phyloP scores from a whole-genome alignment of 2,113 vertebrate genomes.

The Euleptes europaea region DNA sequence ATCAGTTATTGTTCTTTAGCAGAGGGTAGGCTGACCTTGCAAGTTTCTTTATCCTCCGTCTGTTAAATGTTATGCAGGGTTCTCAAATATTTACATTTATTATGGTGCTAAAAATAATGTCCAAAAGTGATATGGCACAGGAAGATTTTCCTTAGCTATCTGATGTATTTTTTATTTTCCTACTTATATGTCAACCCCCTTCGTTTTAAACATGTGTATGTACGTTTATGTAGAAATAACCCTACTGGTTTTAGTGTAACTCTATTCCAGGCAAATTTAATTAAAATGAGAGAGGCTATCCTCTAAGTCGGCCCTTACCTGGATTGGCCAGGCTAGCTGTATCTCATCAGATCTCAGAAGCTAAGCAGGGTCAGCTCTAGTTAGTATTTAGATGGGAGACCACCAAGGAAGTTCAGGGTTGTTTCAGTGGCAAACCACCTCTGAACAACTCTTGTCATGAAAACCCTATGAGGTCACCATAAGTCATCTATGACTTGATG shows the following conservation, averaged over 20 bases:
- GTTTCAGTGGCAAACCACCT: no score
- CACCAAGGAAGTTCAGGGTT: no score
- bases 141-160: neutral
- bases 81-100: neutral
- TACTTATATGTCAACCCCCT: neutral
- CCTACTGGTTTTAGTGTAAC: neutral
- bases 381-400: no score
- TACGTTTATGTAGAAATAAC: neutral
- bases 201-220: neutral
- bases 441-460: no score
- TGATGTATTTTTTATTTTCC: neutral
- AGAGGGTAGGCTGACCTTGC: neutral
- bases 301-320: neutral
- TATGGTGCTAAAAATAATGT: neutral
- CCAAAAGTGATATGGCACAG: neutral
- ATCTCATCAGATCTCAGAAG: no score
- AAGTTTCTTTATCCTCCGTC: neutral
- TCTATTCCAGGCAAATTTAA: neutral
- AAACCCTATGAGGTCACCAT: no score
- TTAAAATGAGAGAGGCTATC: neutral
- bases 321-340: no score
- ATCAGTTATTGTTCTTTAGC: fast-evolving
- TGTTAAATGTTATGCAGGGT: neutral
- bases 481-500: no score
- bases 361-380: no score